Evolutionary conservation across 2,888 invertebrate genomes (phyloP).

Genomic region (Euplexia lucipara): DNA sequence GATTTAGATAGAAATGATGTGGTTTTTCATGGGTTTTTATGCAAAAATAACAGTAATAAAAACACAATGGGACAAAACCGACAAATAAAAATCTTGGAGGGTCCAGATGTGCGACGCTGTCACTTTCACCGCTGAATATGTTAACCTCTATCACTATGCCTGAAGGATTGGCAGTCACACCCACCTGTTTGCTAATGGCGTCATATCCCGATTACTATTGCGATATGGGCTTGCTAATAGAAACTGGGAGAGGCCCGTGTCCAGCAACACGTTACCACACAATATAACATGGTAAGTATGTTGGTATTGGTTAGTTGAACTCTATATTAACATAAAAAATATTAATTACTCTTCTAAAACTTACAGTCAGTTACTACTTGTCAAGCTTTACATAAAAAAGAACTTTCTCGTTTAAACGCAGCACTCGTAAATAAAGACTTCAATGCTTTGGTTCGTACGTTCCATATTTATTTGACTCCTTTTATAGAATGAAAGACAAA

Average conservation of each 20-base stretch:
- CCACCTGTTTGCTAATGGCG: slow-evolving; percentile 32
- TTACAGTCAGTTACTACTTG: slow-evolving; percentile 27
- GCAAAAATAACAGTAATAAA: no score
- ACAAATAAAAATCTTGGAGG: no score
- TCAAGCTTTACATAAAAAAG: slow-evolving; percentile 32
- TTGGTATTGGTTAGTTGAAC: not conserved
- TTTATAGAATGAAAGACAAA: slow-evolving; percentile 45
- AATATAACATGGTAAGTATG: slow-evolving; percentile 1
- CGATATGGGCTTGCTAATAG: slow-evolving; percentile 25
- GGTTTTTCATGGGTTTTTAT: no score
- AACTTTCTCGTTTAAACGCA: slow-evolving; percentile 35
- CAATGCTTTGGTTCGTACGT: slow-evolving; percentile 32
- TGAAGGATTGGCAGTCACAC: slow-evolving; percentile 49
- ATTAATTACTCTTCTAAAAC: slow-evolving; percentile 18
- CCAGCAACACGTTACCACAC: slow-evolving; percentile 23
- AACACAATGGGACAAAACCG: no score
- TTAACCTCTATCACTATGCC: slow-evolving; percentile 30
- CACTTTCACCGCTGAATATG: no score
- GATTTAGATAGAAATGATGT: no score
- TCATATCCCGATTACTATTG: slow-evolving; percentile 44
- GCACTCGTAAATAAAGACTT: slow-evolving; percentile 42
- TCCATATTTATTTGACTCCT: slow-evolving; percentile 43
- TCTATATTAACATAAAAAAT: slow-evolving; percentile 11
- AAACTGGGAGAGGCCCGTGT: slow-evolving; percentile 27
- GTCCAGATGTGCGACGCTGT: no score